A percentile compares a stretch with the other conserved stretches of the same genome.
Conservation (phyloP, 2,113 vertebrate genomes). For the Platysteira castanea region DNA sequence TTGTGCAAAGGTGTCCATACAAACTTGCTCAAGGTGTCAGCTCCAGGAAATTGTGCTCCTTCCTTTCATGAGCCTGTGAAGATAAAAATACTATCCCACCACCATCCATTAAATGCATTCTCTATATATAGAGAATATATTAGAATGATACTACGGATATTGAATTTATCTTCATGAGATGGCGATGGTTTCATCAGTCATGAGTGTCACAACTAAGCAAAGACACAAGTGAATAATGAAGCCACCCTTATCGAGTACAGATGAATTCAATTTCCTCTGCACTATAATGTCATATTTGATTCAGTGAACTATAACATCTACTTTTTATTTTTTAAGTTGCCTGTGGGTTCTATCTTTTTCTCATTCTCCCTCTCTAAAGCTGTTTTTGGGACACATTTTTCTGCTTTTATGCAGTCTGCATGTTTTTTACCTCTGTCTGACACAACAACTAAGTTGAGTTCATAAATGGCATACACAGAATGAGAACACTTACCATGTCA, state of each 20-base stretch:
- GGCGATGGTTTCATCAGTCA: constrained; percentile 70
- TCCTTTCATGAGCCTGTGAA: constrained; percentile 61
- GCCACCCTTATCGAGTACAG: constrained; percentile 66
- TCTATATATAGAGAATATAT: constrained; percentile 67
- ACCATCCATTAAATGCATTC: constrained; percentile 69
- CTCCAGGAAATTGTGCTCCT: constrained; percentile 57
- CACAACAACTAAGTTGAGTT: constrained; percentile 10
- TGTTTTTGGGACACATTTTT: constrained; percentile 60
- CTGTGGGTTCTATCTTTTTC: constrained; percentile 61
- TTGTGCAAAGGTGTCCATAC: constrained; percentile 13
- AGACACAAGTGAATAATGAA: constrained; percentile 69
- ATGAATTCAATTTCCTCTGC: constrained; percentile 76
- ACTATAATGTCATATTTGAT: constrained; percentile 74
- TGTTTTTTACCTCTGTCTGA: constrained; percentile 38
- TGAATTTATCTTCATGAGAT: constrained; percentile 75
- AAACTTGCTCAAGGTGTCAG: constrained; percentile 56
- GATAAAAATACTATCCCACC: constrained; percentile 69
- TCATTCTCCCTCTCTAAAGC: constrained; percentile 40
- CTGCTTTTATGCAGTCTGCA: constrained; percentile 44
- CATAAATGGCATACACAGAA: background rate
- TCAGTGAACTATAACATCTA: constrained; percentile 69
- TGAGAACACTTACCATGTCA: constrained; percentile 20
- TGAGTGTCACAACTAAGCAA: constrained; percentile 60
- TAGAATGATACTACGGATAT: constrained; percentile 65
- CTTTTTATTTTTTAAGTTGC: constrained; percentile 76